phyloP scores from a whole-genome alignment of 1,140 invertebrate species.

The Halotydeus destructor region DNA sequence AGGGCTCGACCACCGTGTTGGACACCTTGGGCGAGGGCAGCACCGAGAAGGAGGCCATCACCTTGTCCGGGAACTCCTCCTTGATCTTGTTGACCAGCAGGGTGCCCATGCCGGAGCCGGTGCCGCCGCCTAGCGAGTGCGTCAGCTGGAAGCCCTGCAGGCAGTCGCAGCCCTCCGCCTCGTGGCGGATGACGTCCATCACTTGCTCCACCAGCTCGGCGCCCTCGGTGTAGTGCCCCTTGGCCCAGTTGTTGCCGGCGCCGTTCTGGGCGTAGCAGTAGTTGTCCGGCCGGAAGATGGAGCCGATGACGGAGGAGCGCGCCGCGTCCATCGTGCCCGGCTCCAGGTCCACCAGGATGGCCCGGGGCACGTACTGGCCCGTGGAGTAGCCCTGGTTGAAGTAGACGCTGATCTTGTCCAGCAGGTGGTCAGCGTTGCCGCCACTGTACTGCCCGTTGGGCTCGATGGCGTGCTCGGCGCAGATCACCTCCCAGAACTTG shows the following conservation, averaged over 20 bases:
- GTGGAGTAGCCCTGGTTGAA: too few species aligned
- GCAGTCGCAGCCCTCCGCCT: too few species aligned
- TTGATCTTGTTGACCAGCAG: constrained; percentile 33
- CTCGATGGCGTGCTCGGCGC: constrained; percentile 75
- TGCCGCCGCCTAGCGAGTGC: too few species aligned
- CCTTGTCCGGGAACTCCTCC: constrained; percentile 27
- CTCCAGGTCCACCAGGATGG: constrained; percentile 35
- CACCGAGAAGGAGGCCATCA: constrained; percentile 28
- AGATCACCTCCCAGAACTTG: too few species aligned
- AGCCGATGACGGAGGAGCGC: constrained; percentile 34
- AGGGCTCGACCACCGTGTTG: too few species aligned
- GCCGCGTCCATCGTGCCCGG: constrained; percentile 42
- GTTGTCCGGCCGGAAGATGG: constrained; percentile 38
- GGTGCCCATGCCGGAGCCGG: constrained; percentile 69
- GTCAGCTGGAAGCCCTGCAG: constrained; percentile 51
- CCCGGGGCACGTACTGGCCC: constrained; percentile 35
- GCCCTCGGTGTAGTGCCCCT: too few species aligned
- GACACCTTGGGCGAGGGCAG: constrained; percentile 30
- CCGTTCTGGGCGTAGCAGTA: constrained; percentile 35
- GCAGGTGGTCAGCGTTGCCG: too few species aligned
- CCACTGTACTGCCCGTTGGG: too few species aligned
- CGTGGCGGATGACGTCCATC: constrained; percentile 56
- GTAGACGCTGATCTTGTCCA: too few species aligned
- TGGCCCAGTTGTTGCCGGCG: too few species aligned
- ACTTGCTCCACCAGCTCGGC: constrained; percentile 43